Percentiles rank a stretch among this genome's conserved stretches.
Evolutionary conservation across 2,797 vertebrate species (phyloP).

Genomic region (Furcifer pardalis): DNA sequence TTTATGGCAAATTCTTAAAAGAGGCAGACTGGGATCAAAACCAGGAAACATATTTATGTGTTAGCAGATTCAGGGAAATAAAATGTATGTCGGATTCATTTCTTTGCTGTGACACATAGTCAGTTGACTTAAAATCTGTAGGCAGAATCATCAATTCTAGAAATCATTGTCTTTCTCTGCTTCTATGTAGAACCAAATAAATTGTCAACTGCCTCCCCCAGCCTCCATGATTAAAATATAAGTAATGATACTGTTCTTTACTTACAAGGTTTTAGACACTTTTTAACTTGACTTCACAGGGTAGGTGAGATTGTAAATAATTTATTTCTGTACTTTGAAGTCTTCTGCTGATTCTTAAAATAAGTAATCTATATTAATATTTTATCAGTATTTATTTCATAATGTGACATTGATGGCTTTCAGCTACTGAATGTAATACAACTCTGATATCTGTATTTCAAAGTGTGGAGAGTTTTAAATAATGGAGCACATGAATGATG

Average conservation of each 20-base stretch:
- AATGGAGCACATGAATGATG: not conserved
- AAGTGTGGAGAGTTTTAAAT: not conserved
- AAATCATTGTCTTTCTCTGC: not conserved
- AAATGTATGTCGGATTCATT: not conserved
- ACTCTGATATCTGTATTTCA: not conserved
- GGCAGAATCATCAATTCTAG: not conserved
- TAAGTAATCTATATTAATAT: slow-evolving; percentile 34
- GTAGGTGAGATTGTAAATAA: not conserved
- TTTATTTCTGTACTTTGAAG: not conserved
- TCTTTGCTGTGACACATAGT: not conserved
- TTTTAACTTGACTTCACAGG: not conserved
- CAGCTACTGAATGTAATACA: slow-evolving; percentile 35
- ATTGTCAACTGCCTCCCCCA: not conserved
- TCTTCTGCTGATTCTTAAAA: not conserved
- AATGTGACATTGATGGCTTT: slow-evolving; percentile 32
- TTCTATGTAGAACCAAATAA: not conserved
- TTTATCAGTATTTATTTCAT: slow-evolving; percentile 53
- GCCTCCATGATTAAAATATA: not conserved
- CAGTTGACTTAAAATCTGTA: not conserved
- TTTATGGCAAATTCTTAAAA: not conserved
- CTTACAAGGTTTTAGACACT: not conserved
- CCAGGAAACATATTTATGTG: not conserved
- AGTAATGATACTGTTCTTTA: not conserved
- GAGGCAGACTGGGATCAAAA: too few species aligned
- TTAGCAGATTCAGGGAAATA: not conserved